Conservation (phyloP, 35 echinoderm and acorn worm species). For the Chiridota heheva region DNA sequence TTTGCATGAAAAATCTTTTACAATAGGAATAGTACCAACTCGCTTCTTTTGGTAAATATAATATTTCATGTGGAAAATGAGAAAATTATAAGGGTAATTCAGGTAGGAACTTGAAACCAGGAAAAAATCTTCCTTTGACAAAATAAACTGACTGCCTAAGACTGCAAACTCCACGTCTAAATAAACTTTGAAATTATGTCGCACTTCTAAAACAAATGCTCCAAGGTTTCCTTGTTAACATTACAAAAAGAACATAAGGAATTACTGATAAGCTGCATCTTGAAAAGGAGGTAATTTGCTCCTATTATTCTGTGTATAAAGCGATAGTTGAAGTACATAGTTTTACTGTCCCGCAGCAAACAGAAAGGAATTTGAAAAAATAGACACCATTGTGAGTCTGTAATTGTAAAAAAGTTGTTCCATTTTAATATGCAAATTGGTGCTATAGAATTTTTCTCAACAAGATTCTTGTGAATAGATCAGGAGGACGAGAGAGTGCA, state of each 20-base stretch:
- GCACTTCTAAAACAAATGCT: neutral
- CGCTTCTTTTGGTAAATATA: neutral
- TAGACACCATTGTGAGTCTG: neutral
- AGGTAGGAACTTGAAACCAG: neutral
- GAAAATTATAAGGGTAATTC: neutral
- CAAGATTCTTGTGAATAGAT: too few species aligned
- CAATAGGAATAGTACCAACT: too few species aligned
- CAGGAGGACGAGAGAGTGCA: too few species aligned
- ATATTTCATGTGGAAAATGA: slow-evolving; percentile 26
- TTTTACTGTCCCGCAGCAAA: neutral
- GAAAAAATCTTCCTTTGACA: neutral
- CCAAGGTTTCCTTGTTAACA: neutral
- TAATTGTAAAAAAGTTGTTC: slow-evolving; percentile 1
- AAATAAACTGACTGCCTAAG: slow-evolving; percentile 3
- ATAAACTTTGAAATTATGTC: too few species aligned
- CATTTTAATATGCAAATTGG: neutral
- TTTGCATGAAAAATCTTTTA: too few species aligned
- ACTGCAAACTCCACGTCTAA: neutral
- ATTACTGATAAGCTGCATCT: neutral
- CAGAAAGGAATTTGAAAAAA: neutral
- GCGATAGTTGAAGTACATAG: neutral
- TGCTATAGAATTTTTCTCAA: too few species aligned
- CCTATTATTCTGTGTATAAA: neutral
- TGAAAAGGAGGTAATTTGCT: neutral
- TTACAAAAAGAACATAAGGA: slow-evolving; percentile 8